A percentile compares a stretch with the other conserved stretches of the same genome.
These are phyloP conservation scores for Acleris sparsana DNA, from an alignment of 2,888 invertebrate genomes.

Conservation along the genomic window DNA sequence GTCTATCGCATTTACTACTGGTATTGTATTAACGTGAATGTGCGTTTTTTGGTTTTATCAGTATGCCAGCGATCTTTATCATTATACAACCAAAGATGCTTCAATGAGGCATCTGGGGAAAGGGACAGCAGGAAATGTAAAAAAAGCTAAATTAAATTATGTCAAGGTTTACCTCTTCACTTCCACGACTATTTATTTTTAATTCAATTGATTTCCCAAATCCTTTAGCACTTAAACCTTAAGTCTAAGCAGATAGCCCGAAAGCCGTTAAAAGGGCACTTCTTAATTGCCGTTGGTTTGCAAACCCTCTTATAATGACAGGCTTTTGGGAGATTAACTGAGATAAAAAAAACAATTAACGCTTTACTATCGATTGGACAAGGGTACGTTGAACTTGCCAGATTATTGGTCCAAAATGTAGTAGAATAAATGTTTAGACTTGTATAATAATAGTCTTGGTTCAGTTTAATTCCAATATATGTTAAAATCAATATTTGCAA, in stretches of 20 bases:
- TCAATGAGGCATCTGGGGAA: too few species aligned
- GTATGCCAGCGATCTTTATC: too few species aligned
- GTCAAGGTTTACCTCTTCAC: too few species aligned
- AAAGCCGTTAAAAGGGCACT: conserved; percentile 46
- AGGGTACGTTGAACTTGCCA: conserved; percentile 5
- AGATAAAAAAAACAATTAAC: conserved; percentile 54
- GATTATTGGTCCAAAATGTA: conserved; percentile 4
- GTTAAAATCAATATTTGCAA: too few species aligned
- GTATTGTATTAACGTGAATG: too few species aligned
- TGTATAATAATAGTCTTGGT: neutral
- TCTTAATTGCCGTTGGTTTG: conserved; percentile 49
- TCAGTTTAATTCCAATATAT: too few species aligned
- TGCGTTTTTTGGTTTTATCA: too few species aligned
- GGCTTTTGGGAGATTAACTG: conserved; percentile 44
- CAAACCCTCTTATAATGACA: conserved; percentile 47
- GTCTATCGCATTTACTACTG: too few species aligned
- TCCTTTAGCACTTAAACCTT: neutral
- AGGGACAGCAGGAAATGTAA: too few species aligned
- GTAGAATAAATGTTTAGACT: neutral
- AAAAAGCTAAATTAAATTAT: too few species aligned
- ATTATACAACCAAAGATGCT: too few species aligned
- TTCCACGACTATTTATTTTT: neutral
- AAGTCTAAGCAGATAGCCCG: conserved; percentile 38
- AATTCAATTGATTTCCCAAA: neutral
- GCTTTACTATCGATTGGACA: conserved; percentile 46